These are phyloP conservation scores for Microcebus jonahi DNA, from an alignment of 2,113 vertebrate species.

Conservation along the genomic window DNA sequence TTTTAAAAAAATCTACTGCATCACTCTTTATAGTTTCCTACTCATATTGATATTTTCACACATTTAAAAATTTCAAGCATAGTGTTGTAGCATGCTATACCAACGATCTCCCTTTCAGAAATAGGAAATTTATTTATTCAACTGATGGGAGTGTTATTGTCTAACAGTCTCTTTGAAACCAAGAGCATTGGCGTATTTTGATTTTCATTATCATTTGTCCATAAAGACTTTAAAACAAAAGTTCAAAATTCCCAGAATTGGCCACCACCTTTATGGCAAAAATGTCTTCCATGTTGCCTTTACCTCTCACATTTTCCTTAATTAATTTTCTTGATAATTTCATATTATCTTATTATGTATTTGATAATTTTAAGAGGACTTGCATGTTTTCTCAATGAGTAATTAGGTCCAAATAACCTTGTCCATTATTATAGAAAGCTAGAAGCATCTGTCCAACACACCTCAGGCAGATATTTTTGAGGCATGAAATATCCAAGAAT, in stretches of 20 bases:
- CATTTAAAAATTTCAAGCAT: neutral
- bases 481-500: neutral
- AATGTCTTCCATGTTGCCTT: neutral
- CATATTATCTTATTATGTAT: neutral
- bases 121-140: neutral
- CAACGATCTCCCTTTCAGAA: neutral
- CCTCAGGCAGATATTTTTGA: neutral
- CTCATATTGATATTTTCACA: neutral
- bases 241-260: neutral
- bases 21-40: neutral
- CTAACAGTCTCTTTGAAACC: neutral
- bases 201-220: neutral
- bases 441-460: neutral
- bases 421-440: neutral
- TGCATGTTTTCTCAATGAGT: neutral
- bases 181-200: neutral
- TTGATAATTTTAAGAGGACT: neutral
- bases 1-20: neutral
- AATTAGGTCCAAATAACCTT: neutral
- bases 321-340: constrained; percentile 30
- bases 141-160: neutral
- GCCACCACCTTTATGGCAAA: neutral
- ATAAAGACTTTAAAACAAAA: constrained; percentile 14
- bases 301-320: neutral
- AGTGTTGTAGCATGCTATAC: neutral